Evolutionary conservation across 2,888 invertebrate genomes (phyloP).

Genomic region (Cantharis lateralis): DNA sequence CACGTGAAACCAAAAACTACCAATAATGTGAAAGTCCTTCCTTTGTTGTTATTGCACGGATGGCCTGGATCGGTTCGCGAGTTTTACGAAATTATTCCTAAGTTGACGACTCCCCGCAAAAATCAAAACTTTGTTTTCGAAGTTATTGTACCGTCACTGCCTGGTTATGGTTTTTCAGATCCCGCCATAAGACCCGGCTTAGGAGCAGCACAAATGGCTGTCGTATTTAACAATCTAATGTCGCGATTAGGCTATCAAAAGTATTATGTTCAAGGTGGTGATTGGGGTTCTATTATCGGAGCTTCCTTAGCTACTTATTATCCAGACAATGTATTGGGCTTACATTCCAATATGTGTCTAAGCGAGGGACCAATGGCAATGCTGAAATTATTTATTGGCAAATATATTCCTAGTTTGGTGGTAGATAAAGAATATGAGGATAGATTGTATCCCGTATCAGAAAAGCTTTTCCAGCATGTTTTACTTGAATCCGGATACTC

Average conservation of each 20-base stretch:
- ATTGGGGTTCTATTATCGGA: slow-evolving; percentile 76
- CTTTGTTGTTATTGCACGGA: slow-evolving; percentile 78
- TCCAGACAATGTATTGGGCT: slow-evolving; percentile 62
- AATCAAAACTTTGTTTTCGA: slow-evolving; percentile 68
- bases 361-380: slow-evolving; percentile 25
- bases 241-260: slow-evolving; percentile 66
- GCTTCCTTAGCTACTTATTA: slow-evolving; percentile 65
- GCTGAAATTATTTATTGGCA: slow-evolving; percentile 28
- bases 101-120: slow-evolving; percentile 60
- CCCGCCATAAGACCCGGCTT: slow-evolving; percentile 65
- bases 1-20: slow-evolving; percentile 63
- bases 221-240: slow-evolving; percentile 71
- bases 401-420: slow-evolving; percentile 30
- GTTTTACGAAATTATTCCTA: slow-evolving; percentile 76
- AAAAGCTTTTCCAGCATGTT: slow-evolving; percentile 52
- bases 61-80: slow-evolving; percentile 90
- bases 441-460: slow-evolving; percentile 58
- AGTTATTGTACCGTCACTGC: slow-evolving; percentile 63
- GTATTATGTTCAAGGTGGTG: slow-evolving; percentile 77
- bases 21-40: slow-evolving; percentile 57
- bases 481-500: slow-evolving; percentile 66
- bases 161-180: slow-evolving; percentile 59
- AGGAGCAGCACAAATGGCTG: slow-evolving; percentile 62
- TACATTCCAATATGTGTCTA: slow-evolving; percentile 52
- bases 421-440: slow-evolving; percentile 58